Evolutionary conservation across 2,113 vertebrate species (phyloP), one percentile per base, ranked within the genome.

Genomic region (Oreocharis arfaki): DNA sequence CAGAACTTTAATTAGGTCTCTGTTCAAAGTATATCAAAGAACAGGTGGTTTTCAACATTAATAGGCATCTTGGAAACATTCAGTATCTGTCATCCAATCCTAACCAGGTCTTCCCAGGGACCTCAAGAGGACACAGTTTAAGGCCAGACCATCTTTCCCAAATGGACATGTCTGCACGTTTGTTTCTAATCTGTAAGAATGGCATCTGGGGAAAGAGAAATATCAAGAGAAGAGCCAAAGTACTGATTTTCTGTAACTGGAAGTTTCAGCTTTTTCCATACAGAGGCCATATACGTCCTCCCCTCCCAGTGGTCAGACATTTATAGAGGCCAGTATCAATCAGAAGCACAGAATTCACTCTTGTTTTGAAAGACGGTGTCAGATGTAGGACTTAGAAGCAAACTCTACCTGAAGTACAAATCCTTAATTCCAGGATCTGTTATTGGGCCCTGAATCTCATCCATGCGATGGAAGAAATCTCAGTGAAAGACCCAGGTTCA

Each of bases 281-380:
- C 11, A 1, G 1, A 77, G 16, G 41, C 13, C 27, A 23, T 2
- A 2, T 0, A 0, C 5, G 24, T 16, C 47, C n/a, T 52, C 30
- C 24, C 10, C 7, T 46, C 22, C 55, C 55, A 22, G 32, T 10
- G 33, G 10, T 41, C n/a, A 50, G 17, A 33, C 60, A 39, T 30
- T 50, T 50, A 30, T 0, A 56, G 41, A 27, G 27, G 15, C 21
- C 84, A n/a, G 4, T 1, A 28, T 23, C 63, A 35, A 16, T 4
- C 9, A 22, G 8, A 44, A n/a, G 11, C 24, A 81, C 33, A 79
- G 47, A 95, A 76, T 16, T 55, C 59, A 30, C 30, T 15, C 20
- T 27, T 20, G 12, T n/a, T 76, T 52, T 46, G 6, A 64, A 80
- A 83, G 30, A 16, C 35, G 6, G 6, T 13, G 27, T 30, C 32